phyloP scores from a whole-genome alignment of 2,888 invertebrate species.

The Dicyrtomina minuta region DNA sequence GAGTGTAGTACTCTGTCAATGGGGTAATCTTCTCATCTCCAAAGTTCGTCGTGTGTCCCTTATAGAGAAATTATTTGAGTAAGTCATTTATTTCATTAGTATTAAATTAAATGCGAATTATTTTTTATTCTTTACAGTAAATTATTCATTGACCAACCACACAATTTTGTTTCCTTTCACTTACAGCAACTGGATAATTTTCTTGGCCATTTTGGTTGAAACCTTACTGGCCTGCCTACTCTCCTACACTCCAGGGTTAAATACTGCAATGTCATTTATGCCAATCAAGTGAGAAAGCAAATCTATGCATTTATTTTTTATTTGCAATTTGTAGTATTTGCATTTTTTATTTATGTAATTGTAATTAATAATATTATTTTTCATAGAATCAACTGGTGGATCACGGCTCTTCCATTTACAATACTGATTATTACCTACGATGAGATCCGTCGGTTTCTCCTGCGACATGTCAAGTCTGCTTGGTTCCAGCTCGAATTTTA shows the following conservation, averaged over 20 bases:
- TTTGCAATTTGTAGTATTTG: no score
- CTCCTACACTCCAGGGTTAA: constrained; percentile 60
- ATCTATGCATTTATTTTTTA: no score
- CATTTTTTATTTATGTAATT: no score
- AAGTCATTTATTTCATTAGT: constrained; percentile 12
- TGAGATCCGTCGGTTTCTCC: constrained; percentile 60
- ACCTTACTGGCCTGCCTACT: constrained; percentile 59
- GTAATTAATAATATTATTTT: no score
- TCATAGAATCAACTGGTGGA: constrained; percentile 62
- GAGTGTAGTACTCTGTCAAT: constrained; percentile 56
- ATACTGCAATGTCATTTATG: constrained; percentile 57
- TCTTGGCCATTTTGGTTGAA: constrained; percentile 64
- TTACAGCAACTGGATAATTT: constrained; percentile 63
- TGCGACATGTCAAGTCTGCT: no score
- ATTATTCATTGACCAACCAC: no score
- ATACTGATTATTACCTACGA: constrained; percentile 62
- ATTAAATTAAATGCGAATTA: no score
- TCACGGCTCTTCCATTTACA: constrained; percentile 62
- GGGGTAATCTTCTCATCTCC: no score
- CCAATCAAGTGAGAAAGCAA: constrained; percentile 46
- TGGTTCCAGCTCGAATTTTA: constrained; percentile 56
- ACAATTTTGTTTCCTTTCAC: constrained; percentile 51
- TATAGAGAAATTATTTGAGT: constrained; percentile 39
- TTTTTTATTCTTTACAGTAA: neutral
- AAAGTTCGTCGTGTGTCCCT: constrained; percentile 37